Percentiles rank a stretch among this genome's conserved stretches.
Conservation (phyloP, 2,888 invertebrate genomes). For the Oeneis ivallda region DNA sequence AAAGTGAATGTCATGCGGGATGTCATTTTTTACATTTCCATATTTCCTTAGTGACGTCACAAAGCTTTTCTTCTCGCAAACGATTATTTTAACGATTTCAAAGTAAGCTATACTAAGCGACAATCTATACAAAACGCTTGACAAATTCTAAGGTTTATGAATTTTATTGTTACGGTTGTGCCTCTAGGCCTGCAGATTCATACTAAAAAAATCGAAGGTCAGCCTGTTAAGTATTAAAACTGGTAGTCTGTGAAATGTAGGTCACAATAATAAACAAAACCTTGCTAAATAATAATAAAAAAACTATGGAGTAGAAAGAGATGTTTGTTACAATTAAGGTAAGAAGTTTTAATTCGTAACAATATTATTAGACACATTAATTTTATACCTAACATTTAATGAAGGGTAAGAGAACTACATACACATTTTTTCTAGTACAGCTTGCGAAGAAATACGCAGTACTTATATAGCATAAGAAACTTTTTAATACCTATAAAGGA, state of each 20-base stretch:
- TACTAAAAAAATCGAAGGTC: constrained; percentile 13
- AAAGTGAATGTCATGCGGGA: not conserved
- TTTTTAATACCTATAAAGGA: not conserved
- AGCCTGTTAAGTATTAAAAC: constrained; percentile 3
- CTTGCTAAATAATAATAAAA: not conserved
- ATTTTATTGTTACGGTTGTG: no score
- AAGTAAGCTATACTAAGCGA: not conserved
- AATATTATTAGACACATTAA: no score
- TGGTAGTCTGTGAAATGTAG: constrained; percentile 14
- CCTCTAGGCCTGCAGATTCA: constrained; percentile 10
- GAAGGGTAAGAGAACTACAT: no score
- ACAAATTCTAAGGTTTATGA: constrained; percentile 2
- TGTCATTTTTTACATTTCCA: not conserved
- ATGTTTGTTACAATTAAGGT: not conserved
- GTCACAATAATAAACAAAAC: constrained; percentile 2
- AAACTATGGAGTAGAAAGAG: not conserved
- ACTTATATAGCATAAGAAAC: no score
- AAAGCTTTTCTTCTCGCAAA: not conserved
- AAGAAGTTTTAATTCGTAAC: no score
- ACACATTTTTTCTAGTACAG: no score
- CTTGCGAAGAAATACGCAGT: no score
- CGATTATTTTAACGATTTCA: no score
- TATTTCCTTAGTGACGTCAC: not conserved
- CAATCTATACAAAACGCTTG: not conserved
- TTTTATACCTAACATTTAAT: no score